Evolutionary conservation across 2,113 vertebrate genomes (phyloP), one percentile per base, ranked within the genome.

Genomic region (Cinclus cinclus): DNA sequence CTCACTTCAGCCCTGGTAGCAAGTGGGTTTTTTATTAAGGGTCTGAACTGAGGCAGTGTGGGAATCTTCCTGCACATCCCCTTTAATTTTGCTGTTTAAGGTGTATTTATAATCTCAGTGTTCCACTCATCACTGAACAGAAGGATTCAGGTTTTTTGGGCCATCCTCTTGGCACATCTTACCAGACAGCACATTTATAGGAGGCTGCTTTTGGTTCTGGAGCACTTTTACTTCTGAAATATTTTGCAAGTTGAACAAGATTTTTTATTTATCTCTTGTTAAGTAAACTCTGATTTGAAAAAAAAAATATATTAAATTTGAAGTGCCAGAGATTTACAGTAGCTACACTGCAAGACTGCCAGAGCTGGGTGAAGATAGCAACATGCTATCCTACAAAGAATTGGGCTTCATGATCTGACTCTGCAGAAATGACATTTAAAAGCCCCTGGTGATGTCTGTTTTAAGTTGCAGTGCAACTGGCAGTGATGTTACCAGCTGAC

Each of bases 341-440:
- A 64, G 21, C 15, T 53, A 33, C 0, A 0, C 50, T 62, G 49
- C 37, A 78, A 65, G 60, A 69, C 25, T 35, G 50, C 28, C 83
- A 76, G 82, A 60, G 67, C 60, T 1, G 4, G 87, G 67, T 58
- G 35, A 87, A 94, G 67, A 76, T 35, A 52, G 21, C 44, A 83
- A 22, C 44, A 12, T 11, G 31, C 56, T 64, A 53, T 42, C 58
- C 50, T 70, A 25, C 19, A 81, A 95, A 67, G 74, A 53, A 77
- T 10, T 63, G 67, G 41, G 35, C 42, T 94, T 75, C 6, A 1
- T 52, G 55, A 64, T 59, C 59, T 42, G 58, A 87, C 59, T 89
- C 58, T 70, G 63, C 82, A 84, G 73, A 89, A 91, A 90, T 42
- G 31, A 68, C 92, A 80, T 92, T 84, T 64, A 69, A 96, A 95